phyloP scores from a whole-genome alignment of 2,797 vertebrate genomes.

The Pteronotus mesoamericanus region DNA sequence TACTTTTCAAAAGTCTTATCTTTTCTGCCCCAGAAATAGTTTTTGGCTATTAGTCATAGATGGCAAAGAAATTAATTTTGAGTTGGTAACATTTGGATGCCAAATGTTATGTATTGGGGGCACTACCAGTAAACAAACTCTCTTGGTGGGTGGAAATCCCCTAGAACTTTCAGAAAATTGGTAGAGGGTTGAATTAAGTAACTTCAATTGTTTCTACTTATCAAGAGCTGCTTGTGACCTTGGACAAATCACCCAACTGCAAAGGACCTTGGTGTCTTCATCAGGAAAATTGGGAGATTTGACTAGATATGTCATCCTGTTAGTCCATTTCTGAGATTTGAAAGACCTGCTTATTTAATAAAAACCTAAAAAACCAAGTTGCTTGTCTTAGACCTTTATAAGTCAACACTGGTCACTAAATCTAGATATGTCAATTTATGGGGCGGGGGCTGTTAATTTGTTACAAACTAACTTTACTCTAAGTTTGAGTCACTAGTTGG shows the following conservation, averaged over 20 bases:
- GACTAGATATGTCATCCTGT: not conserved
- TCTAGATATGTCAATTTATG: not conserved
- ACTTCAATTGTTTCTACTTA: slow-evolving; percentile 40
- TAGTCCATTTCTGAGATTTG: slow-evolving; percentile 41
- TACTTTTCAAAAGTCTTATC: slow-evolving; percentile 67
- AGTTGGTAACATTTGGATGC: slow-evolving; percentile 37
- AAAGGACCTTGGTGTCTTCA: slow-evolving; percentile 38
- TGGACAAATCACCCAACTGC: slow-evolving; percentile 28
- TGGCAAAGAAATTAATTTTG: slow-evolving; percentile 63
- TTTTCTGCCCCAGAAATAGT: slow-evolving; percentile 66
- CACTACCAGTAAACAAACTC: slow-evolving; percentile 39
- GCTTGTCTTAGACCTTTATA: not conserved
- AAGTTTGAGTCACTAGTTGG: slow-evolving; percentile 22
- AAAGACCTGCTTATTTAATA: slow-evolving; percentile 26
- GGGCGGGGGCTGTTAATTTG: not conserved
- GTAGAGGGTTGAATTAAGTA: slow-evolving; percentile 26
- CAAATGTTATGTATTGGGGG: slow-evolving; percentile 42
- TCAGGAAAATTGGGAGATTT: slow-evolving; percentile 43
- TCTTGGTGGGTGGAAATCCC: slow-evolving; percentile 51
- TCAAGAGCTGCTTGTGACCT: slow-evolving; percentile 24
- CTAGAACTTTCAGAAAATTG: slow-evolving; percentile 45
- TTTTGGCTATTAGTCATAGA: slow-evolving; percentile 57
- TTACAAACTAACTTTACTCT: slow-evolving; percentile 8
- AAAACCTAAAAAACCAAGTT: slow-evolving; percentile 13
- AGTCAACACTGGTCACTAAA: slow-evolving; percentile 17